These are phyloP conservation scores for Aurelia aurita DNA, from an alignment of 30 jellyfish, hydroid and myxozoan genomes.

Conservation along the genomic window DNA sequence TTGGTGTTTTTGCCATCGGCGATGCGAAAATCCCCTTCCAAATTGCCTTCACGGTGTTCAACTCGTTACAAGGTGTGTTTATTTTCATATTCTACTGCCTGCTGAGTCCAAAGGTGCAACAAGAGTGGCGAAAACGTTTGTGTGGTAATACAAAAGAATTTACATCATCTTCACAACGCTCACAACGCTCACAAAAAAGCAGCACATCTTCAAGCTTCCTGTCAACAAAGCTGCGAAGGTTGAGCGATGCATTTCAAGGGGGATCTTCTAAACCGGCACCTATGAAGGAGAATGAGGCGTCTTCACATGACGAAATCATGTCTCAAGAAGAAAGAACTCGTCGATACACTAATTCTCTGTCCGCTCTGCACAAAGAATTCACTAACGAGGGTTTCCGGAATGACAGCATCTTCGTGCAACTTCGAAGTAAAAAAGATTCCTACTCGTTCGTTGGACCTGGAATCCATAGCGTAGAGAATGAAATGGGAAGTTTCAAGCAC, in stretches of 20 bases:
- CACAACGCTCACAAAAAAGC: background rate
- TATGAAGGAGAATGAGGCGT: background rate
- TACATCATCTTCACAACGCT: conserved; percentile 5
- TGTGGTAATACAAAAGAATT: background rate
- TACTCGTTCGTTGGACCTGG: conserved; percentile 1
- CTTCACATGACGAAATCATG: background rate
- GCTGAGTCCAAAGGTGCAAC: conserved; percentile 25
- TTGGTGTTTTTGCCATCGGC: conserved; percentile 51
- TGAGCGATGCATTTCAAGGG: too few species aligned
- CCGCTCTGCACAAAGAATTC: conserved; percentile 21
- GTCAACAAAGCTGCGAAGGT: background rate
- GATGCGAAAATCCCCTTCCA: conserved; percentile 30
- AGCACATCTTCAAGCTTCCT: background rate
- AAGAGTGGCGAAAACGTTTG: conserved; percentile 22
- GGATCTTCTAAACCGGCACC: background rate
- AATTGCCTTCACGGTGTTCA: conserved; percentile 26
- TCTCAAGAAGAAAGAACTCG: background rate
- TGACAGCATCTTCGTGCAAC: conserved; percentile 14
- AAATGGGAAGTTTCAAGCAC: too few species aligned
- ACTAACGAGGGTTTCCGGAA: background rate
- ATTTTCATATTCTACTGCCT: conserved; percentile 46
- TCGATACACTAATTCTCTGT: conserved; percentile 3
- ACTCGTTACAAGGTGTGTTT: conserved; percentile 60
- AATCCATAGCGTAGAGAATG: background rate
- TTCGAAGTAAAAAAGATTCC: background rate